Conservation (phyloP, 2,113 vertebrate species). For the Dissostichus mawsoni region DNA sequence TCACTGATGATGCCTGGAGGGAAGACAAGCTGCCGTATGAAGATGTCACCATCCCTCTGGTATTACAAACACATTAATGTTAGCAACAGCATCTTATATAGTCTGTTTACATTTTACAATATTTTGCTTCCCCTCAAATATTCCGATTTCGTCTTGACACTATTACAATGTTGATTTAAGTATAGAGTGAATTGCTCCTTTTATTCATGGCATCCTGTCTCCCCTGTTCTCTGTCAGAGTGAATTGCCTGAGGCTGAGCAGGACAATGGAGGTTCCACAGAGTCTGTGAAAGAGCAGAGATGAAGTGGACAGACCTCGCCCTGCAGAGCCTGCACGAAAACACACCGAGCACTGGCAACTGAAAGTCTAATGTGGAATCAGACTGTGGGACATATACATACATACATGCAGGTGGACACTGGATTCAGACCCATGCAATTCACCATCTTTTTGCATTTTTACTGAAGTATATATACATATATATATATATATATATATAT, state of each 20-base stretch:
- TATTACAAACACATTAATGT: constrained; percentile 54
- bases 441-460: not conserved
- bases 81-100: not conserved
- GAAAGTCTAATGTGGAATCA: constrained; percentile 13
- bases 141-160: not conserved
- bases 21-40: constrained; percentile 96
- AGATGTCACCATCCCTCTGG: constrained; percentile 96
- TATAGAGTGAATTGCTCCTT: not conserved
- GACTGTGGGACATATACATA: constrained; percentile 11
- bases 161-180: not conserved
- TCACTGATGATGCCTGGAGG: constrained; percentile 97
- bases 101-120: not conserved
- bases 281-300: constrained; percentile 99
- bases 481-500: too few species aligned
- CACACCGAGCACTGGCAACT: constrained; percentile 87
- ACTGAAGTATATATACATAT: not conserved
- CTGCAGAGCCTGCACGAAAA: constrained; percentile 97
- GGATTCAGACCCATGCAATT: not conserved
- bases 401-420: not conserved
- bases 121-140: not conserved
- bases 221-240: constrained; percentile 81
- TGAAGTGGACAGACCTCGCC: constrained; percentile 98
- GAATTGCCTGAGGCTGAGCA: constrained; percentile 98
- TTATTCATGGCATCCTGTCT: not conserved
- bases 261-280: constrained; percentile 96